phyloP scores from a whole-genome alignment of 1,140 invertebrate species.

The Asbolus verrucosus region DNA sequence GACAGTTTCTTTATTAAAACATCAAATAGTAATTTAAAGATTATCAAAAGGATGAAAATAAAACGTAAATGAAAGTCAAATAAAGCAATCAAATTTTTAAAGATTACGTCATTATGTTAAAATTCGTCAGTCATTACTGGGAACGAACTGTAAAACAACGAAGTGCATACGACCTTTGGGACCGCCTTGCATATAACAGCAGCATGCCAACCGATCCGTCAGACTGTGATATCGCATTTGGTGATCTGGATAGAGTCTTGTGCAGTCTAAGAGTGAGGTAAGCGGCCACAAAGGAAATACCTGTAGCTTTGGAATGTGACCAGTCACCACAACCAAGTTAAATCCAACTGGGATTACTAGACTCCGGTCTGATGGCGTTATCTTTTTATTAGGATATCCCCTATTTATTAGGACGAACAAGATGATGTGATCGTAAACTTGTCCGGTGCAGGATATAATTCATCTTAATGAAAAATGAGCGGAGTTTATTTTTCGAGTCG shows the following conservation, averaged over 20 bases:
- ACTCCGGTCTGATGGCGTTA: slow-evolving; percentile 13
- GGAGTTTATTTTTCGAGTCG: slow-evolving; percentile 7
- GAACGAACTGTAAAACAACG: slow-evolving; percentile 6
- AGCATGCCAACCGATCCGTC: not conserved
- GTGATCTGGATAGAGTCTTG: not conserved
- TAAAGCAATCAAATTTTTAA: too few relatives aligned
- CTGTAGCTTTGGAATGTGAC: slow-evolving; percentile 37
- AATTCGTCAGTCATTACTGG: not conserved
- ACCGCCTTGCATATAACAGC: slow-evolving; percentile 24
- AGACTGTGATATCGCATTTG: slow-evolving; percentile 6
- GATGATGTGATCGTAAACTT: not conserved
- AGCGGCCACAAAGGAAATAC: slow-evolving; percentile 33
- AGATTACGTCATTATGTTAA: not conserved
- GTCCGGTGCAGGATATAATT: not conserved
- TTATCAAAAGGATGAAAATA: slow-evolving; percentile 17
- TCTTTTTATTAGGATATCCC: slow-evolving; percentile 15
- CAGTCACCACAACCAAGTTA: slow-evolving; percentile 35
- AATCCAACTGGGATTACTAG: slow-evolving; percentile 25
- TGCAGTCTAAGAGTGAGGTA: slow-evolving; percentile 10
- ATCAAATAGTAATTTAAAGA: not conserved
- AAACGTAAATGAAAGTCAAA: slow-evolving; percentile 16
- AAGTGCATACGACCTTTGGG: slow-evolving; percentile 24
- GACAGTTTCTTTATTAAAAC: slow-evolving; percentile 23
- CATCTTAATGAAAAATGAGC: not conserved
- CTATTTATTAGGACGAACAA: not conserved